Percentiles rank a stretch among this genome's conserved stretches.
phyloP scores from a whole-genome alignment of 1,140 invertebrate genomes.

The Drosophila insularis region DNA sequence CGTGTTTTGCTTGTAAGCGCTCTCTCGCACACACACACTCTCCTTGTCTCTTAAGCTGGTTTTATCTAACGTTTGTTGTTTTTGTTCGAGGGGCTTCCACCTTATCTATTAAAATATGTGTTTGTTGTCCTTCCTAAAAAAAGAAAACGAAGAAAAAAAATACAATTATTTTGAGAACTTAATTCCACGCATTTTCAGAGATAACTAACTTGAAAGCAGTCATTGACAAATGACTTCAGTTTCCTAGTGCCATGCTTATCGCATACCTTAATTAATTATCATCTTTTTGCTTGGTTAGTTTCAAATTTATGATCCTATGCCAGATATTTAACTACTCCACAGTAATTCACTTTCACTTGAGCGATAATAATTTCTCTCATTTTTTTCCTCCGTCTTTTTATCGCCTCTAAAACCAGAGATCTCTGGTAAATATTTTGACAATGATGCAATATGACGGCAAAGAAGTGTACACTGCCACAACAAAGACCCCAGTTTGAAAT shows the following conservation, averaged over 20 bases:
- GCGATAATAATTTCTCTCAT: constrained; percentile 62
- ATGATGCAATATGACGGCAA: constrained; percentile 49
- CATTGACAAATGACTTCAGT: constrained; percentile 30
- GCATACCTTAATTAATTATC: constrained; percentile 64
- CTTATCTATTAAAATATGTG: constrained; percentile 39
- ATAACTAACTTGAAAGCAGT: constrained; percentile 12
- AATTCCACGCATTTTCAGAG: constrained; percentile 23
- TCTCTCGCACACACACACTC: constrained; percentile 1
- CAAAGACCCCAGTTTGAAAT: background rate
- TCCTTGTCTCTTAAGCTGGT: constrained; percentile 49
- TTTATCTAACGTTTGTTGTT: constrained; percentile 53
- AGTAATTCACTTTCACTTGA: constrained; percentile 34
- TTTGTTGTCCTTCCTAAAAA: constrained; percentile 25
- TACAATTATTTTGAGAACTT: constrained; percentile 33
- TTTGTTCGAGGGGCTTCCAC: constrained; percentile 28
- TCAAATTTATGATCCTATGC: constrained; percentile 15
- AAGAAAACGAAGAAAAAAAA: background rate
- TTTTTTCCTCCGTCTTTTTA: constrained; percentile 7
- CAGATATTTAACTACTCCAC: constrained; percentile 29
- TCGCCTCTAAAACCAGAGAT: constrained; percentile 20
- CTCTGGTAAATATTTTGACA: constrained; percentile 50
- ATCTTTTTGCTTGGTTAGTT: constrained; percentile 27
- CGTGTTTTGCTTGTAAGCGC: background rate
- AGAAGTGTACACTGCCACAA: no score
- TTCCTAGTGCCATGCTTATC: constrained; percentile 50